phyloP scores from a whole-genome alignment of 2,797 vertebrate genomes.

The Percopsis omiscomaycus region DNA sequence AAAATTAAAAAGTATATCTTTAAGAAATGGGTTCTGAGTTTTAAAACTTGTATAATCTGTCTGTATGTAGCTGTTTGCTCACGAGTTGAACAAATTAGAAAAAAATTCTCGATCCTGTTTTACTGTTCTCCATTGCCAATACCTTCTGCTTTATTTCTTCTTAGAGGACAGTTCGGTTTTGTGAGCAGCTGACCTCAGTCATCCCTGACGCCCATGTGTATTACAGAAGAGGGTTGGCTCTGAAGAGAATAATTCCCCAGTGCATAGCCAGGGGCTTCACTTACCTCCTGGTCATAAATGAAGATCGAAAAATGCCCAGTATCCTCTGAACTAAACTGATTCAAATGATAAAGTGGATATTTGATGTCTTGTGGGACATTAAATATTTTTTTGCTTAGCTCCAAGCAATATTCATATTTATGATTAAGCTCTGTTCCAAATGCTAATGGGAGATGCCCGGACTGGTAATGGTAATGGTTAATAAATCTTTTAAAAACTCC shows the following conservation, averaged over 20 bases:
- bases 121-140: not conserved
- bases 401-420: not conserved
- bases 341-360: not conserved
- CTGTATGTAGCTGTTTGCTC: not conserved
- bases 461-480: no score
- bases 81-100: no score
- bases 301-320: constrained; percentile 94
- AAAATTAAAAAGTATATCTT: no score
- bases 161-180: constrained; percentile 92
- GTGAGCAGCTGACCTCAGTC: constrained; percentile 88
- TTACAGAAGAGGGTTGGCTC: constrained; percentile 93
- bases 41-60: not conserved
- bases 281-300: constrained; percentile 92
- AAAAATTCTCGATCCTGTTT: no score
- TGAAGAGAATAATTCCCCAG: constrained; percentile 95
- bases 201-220: constrained; percentile 93
- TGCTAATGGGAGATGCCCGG: not conserved
- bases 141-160: constrained; percentile 5
- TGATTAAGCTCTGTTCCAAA: not conserved
- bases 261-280: constrained; percentile 91
- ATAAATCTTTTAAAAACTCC: no score
- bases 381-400: not conserved
- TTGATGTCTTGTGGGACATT: no score
- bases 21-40: no score
- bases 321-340: constrained; percentile 74